Evolutionary conservation across 2,888 invertebrate genomes (phyloP), one percentile per base, ranked within the genome.

Genomic region (Chloroclystis v-ata): DNA sequence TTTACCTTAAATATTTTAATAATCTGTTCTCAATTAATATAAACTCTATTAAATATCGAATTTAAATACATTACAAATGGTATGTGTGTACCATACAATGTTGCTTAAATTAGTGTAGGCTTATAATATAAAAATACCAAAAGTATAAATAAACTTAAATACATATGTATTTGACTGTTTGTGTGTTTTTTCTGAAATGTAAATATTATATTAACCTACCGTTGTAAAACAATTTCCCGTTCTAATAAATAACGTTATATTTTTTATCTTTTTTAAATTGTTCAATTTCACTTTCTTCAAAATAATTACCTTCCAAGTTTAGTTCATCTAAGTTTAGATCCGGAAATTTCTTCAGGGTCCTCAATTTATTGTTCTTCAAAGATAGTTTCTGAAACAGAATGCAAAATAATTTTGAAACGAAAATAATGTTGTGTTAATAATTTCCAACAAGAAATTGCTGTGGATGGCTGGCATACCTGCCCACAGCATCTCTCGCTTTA

Each of bases 361-460:
- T 76, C 43, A 91, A 63, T 33, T 72, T 69, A 60, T 91, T 91
- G 52, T 85, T 84, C 37, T 83, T 83, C 48, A 91, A 72, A 43
- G 80, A 79, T 39, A 91, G 70, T 63, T 75, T 80, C 89, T 89
- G 79, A 49, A 85, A 85, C 39, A 46, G 49, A 4, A 16, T 2
- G 5, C 5, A 16, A 5, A 6, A n/a, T 8, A 14, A 5, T 9
- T 14, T 10, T n/a, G n/a, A n/a, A n/a, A n/a, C n/a, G n/a, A n/a
- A n/a, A n/a, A n/a, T n/a, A n/a, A n/a, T n/a, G n/a, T n/a, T n/a
- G n/a, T n/a, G n/a, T n/a, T n/a, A n/a, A n/a, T n/a, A n/a, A n/a
- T n/a, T n/a, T n/a, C n/a, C n/a, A n/a, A n/a, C n/a, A n/a, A n/a
- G n/a, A n/a, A n/a, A n/a, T n/a, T n/a, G n/a, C n/a, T n/a, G n/a